Conservation (phyloP, 2,797 vertebrate species). For the Chelonia mydas region DNA sequence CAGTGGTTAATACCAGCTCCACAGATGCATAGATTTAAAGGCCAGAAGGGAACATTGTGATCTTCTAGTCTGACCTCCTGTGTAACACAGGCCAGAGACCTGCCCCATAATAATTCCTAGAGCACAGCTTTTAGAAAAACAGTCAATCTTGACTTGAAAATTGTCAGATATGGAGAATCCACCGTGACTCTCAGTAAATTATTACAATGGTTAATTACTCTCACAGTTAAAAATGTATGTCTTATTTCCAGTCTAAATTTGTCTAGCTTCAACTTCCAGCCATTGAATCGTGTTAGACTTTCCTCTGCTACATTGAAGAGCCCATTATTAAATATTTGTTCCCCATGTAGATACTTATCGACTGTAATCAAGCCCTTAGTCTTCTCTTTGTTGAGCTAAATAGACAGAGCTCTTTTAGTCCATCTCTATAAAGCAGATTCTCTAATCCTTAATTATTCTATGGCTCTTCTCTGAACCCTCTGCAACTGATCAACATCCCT, state of each 20-base stretch:
- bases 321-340: neutral
- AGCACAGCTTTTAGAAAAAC: neutral
- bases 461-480: neutral
- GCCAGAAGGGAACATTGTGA: neutral
- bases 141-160: neutral
- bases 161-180: neutral
- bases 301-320: neutral
- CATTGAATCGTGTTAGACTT: neutral
- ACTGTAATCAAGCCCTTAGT: neutral
- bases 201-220: neutral
- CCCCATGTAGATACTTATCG: no score
- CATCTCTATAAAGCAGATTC: neutral
- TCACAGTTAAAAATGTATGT: neutral
- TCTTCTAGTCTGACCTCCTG: neutral
- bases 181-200: neutral
- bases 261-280: neutral
- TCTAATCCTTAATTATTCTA: no score
- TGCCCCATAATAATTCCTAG: neutral
- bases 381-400: neutral
- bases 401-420: neutral
- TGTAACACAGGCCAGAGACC: neutral
- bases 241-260: neutral
- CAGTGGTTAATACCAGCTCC: neutral
- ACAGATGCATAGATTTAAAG: neutral
- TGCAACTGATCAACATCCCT: neutral